A percentile compares a stretch with the other conserved stretches of the same genome.
These are phyloP conservation scores for Tinea trinotella DNA, from an alignment of 2,888 invertebrate species.

Conservation along the genomic window DNA sequence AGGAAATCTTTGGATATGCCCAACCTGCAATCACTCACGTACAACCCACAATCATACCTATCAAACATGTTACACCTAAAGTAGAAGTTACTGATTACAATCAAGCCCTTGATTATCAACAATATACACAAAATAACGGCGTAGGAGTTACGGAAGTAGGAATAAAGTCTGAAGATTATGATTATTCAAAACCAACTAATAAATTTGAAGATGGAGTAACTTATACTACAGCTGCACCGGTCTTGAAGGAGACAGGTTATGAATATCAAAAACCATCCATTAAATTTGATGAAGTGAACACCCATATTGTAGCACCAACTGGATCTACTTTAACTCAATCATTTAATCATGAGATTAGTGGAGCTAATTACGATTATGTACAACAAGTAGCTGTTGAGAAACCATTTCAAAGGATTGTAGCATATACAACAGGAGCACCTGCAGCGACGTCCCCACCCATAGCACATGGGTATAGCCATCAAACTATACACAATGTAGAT, in stretches of 20 bases:
- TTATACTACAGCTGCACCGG: constrained; percentile 45
- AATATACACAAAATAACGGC: constrained; percentile 22
- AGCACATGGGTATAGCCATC: constrained; percentile 28
- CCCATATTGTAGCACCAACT: constrained; percentile 40
- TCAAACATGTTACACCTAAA: constrained; percentile 38
- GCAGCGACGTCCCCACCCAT: constrained; percentile 34
- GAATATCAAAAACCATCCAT: constrained; percentile 47
- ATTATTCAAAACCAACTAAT: constrained; percentile 47
- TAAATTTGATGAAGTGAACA: constrained; percentile 49
- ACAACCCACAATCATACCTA: constrained; percentile 45
- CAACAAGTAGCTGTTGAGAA: constrained; percentile 48
- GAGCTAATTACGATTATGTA: constrained; percentile 45
- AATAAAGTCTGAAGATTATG: constrained; percentile 25
- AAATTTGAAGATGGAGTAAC: constrained; percentile 50
- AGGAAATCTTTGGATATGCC: constrained; percentile 56
- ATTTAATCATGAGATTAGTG: constrained; percentile 38
- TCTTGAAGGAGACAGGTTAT: constrained; percentile 28
- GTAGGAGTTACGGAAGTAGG: constrained; percentile 19
- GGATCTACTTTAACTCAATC: constrained; percentile 48
- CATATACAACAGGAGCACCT: constrained; percentile 54
- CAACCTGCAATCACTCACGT: constrained; percentile 58
- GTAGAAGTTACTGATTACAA: constrained; percentile 40
- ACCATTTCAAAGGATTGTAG: constrained; percentile 53
- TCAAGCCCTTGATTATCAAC: constrained; percentile 41
- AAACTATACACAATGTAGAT: constrained; percentile 37